Evolutionary conservation across 2,113 vertebrate genomes (phyloP), one percentile per base, ranked within the genome.

Genomic region (Tenebrosternarchus preto): DNA sequence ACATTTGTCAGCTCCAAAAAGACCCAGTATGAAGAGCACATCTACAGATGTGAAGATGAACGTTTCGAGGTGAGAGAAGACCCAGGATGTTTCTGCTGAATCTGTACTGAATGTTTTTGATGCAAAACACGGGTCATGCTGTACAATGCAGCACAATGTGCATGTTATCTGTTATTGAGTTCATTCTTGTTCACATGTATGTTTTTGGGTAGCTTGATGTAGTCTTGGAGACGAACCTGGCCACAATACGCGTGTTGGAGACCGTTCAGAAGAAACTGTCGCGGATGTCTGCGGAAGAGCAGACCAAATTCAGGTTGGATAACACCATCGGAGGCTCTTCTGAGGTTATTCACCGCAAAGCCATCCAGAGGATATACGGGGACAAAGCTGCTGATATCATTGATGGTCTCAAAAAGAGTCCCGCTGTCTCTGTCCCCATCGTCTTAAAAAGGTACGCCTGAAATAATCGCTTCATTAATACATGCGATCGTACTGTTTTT

Each of bases 1-100:
- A 99, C 98, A 0, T 99, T 99, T 56, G 98, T 99, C 82, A 99
- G 96, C 91, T 99, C 98, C 46, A 99, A 99, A 88, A 99, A 99
- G 90, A 99, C 96, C 0, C 98, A 98, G 19, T 99, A 99, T 6
- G 97, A 99, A 88, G 98, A 99, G 87, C 97, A 99, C 88, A 99
- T 98, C 90, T 99, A 99, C 89, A 93, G 98, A 88, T 99, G 98
- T 76, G 98, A 99, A 87, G 98, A 99, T 0, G 97, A 99, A 84
- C 95, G 98, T 72, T 99, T 99, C 70, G 98, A 99, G 96, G 98
- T 98, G 90, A 82, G 84, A 11, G 12, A 17, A 17, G 27, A 15
- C 11, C 39, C n/a, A 9, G 16, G 56, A 66, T 17, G 39, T 71
- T 2, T 71, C 7, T 17, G n/a, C n/a, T n/a, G n/a, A n/a, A 17